These are phyloP conservation scores for Spinus pinus DNA, from an alignment of 2,797 vertebrate species.

Conservation along the genomic window DNA sequence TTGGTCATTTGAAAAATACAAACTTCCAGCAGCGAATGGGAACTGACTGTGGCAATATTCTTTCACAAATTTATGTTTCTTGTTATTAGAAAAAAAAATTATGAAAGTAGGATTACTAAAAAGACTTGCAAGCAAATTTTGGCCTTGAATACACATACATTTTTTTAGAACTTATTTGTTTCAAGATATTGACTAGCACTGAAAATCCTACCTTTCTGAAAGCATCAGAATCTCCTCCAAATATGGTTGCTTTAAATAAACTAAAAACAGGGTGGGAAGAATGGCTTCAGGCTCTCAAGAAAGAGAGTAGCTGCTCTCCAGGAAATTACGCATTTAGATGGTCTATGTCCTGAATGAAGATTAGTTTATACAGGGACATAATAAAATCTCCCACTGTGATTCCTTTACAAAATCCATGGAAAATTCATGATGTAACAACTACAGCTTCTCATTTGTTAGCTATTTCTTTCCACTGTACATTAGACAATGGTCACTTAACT, in stretches of 20 bases:
- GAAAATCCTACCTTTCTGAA: background rate
- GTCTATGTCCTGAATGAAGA: conserved; percentile 35
- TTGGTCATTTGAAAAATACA: background rate
- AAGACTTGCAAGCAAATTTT: background rate
- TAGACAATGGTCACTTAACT: conserved; percentile 49
- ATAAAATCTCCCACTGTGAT: conserved; percentile 55
- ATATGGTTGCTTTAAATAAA: conserved; percentile 25
- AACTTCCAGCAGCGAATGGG: background rate
- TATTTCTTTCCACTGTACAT: conserved; percentile 40
- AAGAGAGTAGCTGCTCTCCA: conserved; percentile 21
- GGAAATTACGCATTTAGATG: conserved; percentile 35
- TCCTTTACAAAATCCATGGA: conserved; percentile 51
- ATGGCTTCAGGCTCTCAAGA: conserved; percentile 21
- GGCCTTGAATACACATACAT: background rate
- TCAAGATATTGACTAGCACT: background rate
- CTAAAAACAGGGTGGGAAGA: background rate
- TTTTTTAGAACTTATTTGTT: background rate
- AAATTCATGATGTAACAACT: conserved; percentile 51
- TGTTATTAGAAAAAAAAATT: background rate
- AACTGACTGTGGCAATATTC: background rate
- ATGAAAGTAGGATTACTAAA: background rate
- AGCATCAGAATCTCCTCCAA: background rate
- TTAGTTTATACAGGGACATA: conserved; percentile 36
- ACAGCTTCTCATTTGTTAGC: conserved; percentile 22
- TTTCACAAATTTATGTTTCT: background rate